Conservation (phyloP, 2,113 vertebrate genomes). For the Tachuris rubrigastra region DNA sequence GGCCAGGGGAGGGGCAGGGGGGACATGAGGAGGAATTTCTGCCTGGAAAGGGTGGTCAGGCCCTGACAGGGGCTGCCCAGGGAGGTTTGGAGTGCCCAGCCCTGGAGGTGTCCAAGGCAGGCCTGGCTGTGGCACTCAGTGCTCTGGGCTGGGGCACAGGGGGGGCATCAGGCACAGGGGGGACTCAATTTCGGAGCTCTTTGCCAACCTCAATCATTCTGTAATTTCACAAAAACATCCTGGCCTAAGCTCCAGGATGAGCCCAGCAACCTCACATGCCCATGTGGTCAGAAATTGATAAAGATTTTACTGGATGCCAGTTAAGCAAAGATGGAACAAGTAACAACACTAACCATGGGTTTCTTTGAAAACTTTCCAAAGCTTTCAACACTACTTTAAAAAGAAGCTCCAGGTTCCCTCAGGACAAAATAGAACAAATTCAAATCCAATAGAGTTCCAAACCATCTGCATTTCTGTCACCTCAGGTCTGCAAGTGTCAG, state of each 20-base stretch:
- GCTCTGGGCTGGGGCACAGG: background rate
- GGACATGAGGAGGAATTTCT: background rate
- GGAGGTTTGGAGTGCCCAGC: background rate
- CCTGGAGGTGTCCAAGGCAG: background rate
- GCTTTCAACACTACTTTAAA: background rate
- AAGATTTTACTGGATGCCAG: background rate
- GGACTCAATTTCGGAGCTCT: fast-evolving
- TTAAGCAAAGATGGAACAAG: background rate
- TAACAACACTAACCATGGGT: background rate
- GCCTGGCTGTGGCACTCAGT: fast-evolving
- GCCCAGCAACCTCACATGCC: background rate
- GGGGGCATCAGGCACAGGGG: fast-evolving
- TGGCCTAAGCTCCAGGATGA: background rate
- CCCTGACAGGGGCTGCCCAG: background rate
- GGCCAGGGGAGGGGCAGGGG: background rate
- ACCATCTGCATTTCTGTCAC: background rate
- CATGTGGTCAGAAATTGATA: background rate
- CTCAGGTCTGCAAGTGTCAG: fast-evolving
- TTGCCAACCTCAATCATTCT: background rate
- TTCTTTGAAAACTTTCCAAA: background rate
- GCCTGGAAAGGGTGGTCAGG: background rate
- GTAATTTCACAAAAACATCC: background rate
- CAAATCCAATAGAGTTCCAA: background rate
- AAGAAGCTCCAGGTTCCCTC: background rate
- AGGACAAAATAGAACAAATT: background rate